A percentile compares a stretch with the other conserved stretches of the same genome.
phyloP scores from a whole-genome alignment of 2,888 invertebrate species.

The Abrostola tripartita region DNA sequence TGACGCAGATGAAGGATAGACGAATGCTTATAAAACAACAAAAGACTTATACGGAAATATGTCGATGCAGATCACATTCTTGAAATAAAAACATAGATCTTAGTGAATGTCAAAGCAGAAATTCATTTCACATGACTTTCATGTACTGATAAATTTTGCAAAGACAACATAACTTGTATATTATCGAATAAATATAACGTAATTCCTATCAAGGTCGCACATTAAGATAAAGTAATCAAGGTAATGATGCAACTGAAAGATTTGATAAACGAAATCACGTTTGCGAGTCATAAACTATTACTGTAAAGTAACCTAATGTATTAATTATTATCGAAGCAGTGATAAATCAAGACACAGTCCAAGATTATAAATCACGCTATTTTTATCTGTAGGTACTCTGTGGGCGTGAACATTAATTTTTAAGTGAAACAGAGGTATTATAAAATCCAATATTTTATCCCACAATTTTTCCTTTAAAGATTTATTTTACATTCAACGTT shows the following conservation, averaged over 20 bases:
- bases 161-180: conserved; percentile 1
- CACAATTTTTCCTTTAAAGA: background rate
- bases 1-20: too few species aligned
- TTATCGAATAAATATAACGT: conserved; percentile 13
- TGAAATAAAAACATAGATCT: too few species aligned
- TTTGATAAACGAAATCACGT: conserved; percentile 31
- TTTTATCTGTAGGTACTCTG: too few species aligned
- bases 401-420: too few species aligned
- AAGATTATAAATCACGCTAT: background rate
- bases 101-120: background rate
- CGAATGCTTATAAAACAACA: too few species aligned
- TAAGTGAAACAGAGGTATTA: too few species aligned
- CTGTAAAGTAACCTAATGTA: background rate
- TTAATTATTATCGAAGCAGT: conserved; percentile 21
- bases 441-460: too few species aligned
- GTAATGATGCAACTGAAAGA: conserved; percentile 34
- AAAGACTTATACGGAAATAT: too few species aligned
- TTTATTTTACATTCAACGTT: background rate
- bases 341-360: conserved; percentile 3
- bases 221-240: conserved; percentile 23
- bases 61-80: too few species aligned
- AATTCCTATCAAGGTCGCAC: conserved; percentile 15
- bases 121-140: background rate
- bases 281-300: conserved; percentile 3
- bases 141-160: background rate